A percentile compares a stretch with the other conserved stretches of the same genome.
Evolutionary conservation across 1,140 invertebrate genomes (phyloP).

Genomic region (Asbolus verrucosus): DNA sequence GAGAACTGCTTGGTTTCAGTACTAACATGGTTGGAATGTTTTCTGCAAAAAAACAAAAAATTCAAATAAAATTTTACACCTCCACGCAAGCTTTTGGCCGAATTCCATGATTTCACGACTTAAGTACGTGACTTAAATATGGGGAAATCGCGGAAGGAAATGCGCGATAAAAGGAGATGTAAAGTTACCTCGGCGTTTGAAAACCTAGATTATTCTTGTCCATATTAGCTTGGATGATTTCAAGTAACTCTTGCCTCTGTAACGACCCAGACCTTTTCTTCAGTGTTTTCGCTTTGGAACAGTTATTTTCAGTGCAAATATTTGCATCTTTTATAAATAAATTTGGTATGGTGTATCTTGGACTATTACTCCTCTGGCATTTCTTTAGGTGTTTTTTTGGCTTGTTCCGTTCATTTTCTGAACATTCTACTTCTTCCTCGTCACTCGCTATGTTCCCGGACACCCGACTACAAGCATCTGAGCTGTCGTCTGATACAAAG

Average conservation of each 20-base stretch:
- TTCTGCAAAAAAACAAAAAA: slow-evolving; percentile 46
- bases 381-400: slow-evolving; percentile 56
- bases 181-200: slow-evolving; percentile 82
- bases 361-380: slow-evolving; percentile 51
- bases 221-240: slow-evolving; percentile 91
- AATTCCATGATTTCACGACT: too few species aligned
- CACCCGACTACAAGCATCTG: slow-evolving; percentile 53
- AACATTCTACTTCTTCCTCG: slow-evolving; percentile 62
- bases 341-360: slow-evolving; percentile 46
- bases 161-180: too few species aligned
- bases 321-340: slow-evolving; percentile 43
- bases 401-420: slow-evolving; percentile 45
- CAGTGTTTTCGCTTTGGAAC: slow-evolving; percentile 57
- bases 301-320: slow-evolving; percentile 51
- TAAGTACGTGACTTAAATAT: too few species aligned
- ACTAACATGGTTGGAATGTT: slow-evolving; percentile 52
- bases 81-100: too few species aligned
- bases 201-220: slow-evolving; percentile 90
- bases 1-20: slow-evolving; percentile 27
- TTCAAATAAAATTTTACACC: slow-evolving; percentile 1
- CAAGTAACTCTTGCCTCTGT: slow-evolving; percentile 84
- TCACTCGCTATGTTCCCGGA: slow-evolving; percentile 66
- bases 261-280: slow-evolving; percentile 75
- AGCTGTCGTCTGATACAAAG: slow-evolving; percentile 50
- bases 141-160: too few species aligned